Percentiles rank a stretch among this genome's conserved stretches.
These are phyloP conservation scores for Poeciliopsis presidionis DNA, from an alignment of 2,797 vertebrate species.

Conservation along the genomic window DNA sequence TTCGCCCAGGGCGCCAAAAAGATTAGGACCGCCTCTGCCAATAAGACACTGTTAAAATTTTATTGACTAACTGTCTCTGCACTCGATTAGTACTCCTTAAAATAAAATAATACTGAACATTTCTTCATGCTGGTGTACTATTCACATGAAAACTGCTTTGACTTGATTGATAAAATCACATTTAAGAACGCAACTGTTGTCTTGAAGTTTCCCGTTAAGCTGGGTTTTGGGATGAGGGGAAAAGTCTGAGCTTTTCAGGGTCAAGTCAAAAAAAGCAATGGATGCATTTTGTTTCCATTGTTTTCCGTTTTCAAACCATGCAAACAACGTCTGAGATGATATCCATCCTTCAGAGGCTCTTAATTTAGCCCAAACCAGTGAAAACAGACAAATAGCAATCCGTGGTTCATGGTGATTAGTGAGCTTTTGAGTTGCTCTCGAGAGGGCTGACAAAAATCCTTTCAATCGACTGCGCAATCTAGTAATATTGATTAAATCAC, in stretches of 20 bases:
- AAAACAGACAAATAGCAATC: slow-evolving; percentile 67
- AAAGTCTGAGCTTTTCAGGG: slow-evolving; percentile 3
- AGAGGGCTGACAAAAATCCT: slow-evolving; percentile 60
- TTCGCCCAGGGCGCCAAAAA: too few species aligned
- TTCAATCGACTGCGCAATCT: slow-evolving; percentile 71
- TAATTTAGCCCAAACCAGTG: slow-evolving; percentile 57
- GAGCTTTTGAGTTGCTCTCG: slow-evolving; percentile 50
- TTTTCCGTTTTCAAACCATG: slow-evolving; percentile 8
- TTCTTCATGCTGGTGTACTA: too few species aligned
- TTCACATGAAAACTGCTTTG: too few species aligned
- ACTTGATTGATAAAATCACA: too few species aligned
- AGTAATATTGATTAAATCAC: slow-evolving; percentile 73
- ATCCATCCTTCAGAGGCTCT: slow-evolving; percentile 36
- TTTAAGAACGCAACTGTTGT: too few species aligned
- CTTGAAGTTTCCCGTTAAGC: background rate
- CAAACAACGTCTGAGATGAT: slow-evolving; percentile 17
- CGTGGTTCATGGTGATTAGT: slow-evolving; percentile 31
- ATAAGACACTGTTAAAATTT: too few species aligned
- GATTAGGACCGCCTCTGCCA: too few species aligned
- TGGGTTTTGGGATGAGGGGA: slow-evolving; percentile 24
- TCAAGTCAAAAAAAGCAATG: background rate
- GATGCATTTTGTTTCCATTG: background rate
- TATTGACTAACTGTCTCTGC: too few species aligned
- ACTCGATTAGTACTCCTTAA: too few species aligned
- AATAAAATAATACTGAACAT: too few species aligned